These are phyloP conservation scores for Drosophila nigritarsus DNA, from an alignment of 2,888 invertebrate genomes.

Conservation along the genomic window DNA sequence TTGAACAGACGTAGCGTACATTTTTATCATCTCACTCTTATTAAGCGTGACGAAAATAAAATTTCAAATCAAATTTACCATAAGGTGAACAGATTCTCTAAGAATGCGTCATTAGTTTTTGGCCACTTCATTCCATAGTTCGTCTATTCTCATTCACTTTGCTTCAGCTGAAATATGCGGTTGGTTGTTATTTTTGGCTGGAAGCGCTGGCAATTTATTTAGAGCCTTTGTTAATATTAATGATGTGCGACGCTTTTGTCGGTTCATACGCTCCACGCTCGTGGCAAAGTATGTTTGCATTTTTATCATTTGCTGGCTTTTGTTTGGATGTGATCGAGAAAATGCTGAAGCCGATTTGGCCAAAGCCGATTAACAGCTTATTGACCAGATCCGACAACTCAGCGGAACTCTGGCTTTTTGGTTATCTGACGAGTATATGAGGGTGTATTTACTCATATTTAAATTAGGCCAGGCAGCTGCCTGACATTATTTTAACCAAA, in stretches of 20 bases:
- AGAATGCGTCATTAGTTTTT: not conserved
- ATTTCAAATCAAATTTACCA: not conserved
- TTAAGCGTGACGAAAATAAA: not conserved
- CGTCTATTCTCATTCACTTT: slow-evolving; percentile 54
- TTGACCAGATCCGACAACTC: slow-evolving; percentile 13
- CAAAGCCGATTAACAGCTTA: slow-evolving; percentile 41
- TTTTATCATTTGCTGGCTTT: slow-evolving; percentile 9
- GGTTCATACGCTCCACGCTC: slow-evolving; percentile 30
- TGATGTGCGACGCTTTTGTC: slow-evolving; percentile 60
- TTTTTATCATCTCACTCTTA: not conserved
- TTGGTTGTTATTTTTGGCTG: slow-evolving; percentile 66
- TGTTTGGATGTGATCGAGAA: slow-evolving; percentile 30
- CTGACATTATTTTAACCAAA: slow-evolving; percentile 39
- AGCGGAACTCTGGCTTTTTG: slow-evolving; percentile 22
- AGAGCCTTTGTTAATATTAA: slow-evolving; percentile 77
- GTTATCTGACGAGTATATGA: slow-evolving; percentile 21
- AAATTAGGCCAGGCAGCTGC: slow-evolving; percentile 33
- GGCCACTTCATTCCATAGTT: slow-evolving; percentile 6
- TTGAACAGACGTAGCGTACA: not conserved
- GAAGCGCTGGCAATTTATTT: slow-evolving; percentile 62
- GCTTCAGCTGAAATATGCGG: slow-evolving; percentile 41
- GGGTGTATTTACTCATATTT: slow-evolving; percentile 37
- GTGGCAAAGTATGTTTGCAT: slow-evolving; percentile 55
- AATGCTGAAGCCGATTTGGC: slow-evolving; percentile 12
- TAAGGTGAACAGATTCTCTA: not conserved